Conservation (phyloP, 2,888 invertebrate genomes). For the Drosophila melanosoma region DNA sequence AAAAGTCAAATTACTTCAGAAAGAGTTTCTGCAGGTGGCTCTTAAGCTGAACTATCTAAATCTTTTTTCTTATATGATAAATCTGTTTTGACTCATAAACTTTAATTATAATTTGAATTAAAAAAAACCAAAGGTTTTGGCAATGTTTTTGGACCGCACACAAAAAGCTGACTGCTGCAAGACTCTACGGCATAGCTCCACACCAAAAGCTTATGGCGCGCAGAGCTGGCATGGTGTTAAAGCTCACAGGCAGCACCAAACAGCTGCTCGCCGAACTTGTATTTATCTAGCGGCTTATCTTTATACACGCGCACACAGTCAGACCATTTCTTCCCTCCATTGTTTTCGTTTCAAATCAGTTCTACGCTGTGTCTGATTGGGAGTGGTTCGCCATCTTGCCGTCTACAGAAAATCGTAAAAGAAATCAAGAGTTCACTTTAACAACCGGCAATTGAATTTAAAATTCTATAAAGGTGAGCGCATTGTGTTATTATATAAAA, state of each 20-base stretch:
- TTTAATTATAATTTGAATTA: background rate
- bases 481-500: slow-evolving; percentile 29
- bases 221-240: slow-evolving; percentile 33
- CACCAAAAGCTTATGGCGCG: slow-evolving; percentile 29
- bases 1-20: slow-evolving; percentile 1
- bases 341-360: slow-evolving; percentile 64
- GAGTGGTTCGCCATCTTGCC: slow-evolving; percentile 63
- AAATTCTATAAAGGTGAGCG: slow-evolving; percentile 62
- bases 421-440: slow-evolving; percentile 35
- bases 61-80: background rate
- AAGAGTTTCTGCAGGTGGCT: background rate
- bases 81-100: background rate
- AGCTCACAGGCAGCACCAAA: slow-evolving; percentile 38
- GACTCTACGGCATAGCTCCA: slow-evolving; percentile 22
- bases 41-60: background rate
- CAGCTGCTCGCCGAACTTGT: slow-evolving; percentile 63
- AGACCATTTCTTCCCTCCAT: slow-evolving; percentile 52
- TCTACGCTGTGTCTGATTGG: slow-evolving; percentile 58
- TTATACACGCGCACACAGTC: slow-evolving; percentile 41
- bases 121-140: slow-evolving; percentile 8
- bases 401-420: slow-evolving; percentile 31
- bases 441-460: slow-evolving; percentile 50
- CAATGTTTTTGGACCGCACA: slow-evolving; percentile 4
- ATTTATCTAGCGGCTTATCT: slow-evolving; percentile 70
- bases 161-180: slow-evolving; percentile 23